Evolutionary conservation across 2,888 invertebrate species (phyloP).

Genomic region (Poecilus cupreus): DNA sequence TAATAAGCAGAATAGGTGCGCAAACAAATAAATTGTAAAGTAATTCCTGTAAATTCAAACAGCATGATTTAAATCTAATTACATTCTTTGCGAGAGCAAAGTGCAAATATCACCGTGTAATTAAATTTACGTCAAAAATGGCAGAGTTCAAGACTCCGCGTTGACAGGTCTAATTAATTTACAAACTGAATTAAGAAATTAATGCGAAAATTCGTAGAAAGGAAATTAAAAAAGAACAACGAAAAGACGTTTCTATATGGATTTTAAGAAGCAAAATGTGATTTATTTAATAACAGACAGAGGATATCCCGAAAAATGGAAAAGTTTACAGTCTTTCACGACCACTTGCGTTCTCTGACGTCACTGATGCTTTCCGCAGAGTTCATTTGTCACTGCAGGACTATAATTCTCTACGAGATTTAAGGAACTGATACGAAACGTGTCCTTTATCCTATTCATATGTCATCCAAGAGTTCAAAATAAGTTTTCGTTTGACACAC

Average conservation of each 20-base stretch:
- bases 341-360: conserved; percentile 20
- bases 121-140: conserved; percentile 52
- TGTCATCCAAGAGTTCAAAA: conserved; percentile 44
- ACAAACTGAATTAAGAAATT: conserved; percentile 48
- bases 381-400: conserved; percentile 52
- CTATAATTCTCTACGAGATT: conserved; percentile 51
- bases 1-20: not conserved
- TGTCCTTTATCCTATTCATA: conserved; percentile 52
- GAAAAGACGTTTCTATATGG: conserved; percentile 8
- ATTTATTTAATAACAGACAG: conserved; percentile 11
- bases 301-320: not conserved
- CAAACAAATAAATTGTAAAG: conserved; percentile 26
- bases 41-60: conserved; percentile 2
- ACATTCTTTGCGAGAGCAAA: conserved; percentile 26
- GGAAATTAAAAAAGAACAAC: conserved; percentile 42
- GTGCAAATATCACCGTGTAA: conserved; percentile 42
- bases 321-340: not conserved
- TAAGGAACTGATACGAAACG: conserved; percentile 48
- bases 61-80: conserved; percentile 43
- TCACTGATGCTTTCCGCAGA: conserved; percentile 35
- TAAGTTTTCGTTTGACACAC: conserved; percentile 38
- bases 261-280: not conserved
- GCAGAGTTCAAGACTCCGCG: conserved; percentile 37
- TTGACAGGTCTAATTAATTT: conserved; percentile 50
- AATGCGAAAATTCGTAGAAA: conserved; percentile 36